Conservation (phyloP, 2,113 vertebrate genomes). For the Cervus canadensis region DNA sequence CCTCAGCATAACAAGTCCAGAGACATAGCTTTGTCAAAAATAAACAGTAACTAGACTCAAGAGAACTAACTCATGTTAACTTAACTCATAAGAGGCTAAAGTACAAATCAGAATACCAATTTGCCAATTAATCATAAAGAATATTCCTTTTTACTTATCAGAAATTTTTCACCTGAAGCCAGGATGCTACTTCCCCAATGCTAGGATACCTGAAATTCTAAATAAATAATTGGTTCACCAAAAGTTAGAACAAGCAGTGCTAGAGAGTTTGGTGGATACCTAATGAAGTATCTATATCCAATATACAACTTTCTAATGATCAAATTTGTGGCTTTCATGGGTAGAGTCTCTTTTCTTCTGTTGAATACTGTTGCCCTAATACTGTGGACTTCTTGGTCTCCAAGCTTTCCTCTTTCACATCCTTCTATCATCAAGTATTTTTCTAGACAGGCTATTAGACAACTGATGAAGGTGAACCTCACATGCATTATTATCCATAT, state of each 20-base stretch:
- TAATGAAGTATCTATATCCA: neutral
- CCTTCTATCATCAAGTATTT: neutral
- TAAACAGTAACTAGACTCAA: neutral
- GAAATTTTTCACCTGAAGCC: neutral
- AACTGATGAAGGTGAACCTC: neutral
- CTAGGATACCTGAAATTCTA: neutral
- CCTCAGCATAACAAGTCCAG: neutral
- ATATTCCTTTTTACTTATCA: neutral
- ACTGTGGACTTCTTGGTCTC: neutral
- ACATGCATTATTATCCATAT: neutral
- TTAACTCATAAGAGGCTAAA: neutral
- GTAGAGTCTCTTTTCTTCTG: neutral
- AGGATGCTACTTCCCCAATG: neutral
- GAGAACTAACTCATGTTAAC: neutral
- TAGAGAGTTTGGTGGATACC: neutral
- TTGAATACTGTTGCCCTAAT: neutral
- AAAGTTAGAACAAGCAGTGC: neutral
- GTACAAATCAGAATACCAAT: neutral
- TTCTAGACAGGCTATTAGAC: neutral
- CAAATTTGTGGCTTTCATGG: neutral
- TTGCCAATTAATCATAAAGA: slow-evolving; percentile 1
- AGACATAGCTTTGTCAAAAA: neutral
- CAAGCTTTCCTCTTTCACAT: neutral
- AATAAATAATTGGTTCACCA: neutral
- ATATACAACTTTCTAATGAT: neutral